Conservation (phyloP, 2,888 invertebrate species). For the Caenorhabditis zanzibari region DNA sequence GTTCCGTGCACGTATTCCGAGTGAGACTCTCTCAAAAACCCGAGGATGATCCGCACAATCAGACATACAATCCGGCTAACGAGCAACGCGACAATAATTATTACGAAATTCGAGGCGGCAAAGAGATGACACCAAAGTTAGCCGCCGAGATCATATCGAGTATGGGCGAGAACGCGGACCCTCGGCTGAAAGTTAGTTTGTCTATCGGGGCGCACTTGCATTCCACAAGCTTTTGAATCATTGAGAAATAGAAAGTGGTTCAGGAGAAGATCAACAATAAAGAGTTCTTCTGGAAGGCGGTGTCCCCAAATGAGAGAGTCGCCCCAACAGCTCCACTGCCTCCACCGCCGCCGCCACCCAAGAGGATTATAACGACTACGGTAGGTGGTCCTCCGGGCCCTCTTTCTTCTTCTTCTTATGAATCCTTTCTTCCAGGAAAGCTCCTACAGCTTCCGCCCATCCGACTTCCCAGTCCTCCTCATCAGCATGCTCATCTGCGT, state of each 20-base stretch:
- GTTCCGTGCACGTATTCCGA: conserved; percentile 63
- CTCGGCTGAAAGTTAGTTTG: conserved; percentile 52
- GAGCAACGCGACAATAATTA: conserved; percentile 57
- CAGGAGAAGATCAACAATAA: conserved; percentile 59
- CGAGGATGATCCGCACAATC: conserved; percentile 46
- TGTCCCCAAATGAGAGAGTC: conserved; percentile 18
- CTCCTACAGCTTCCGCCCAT: conserved; percentile 12
- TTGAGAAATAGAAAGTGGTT: neutral
- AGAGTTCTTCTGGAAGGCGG: conserved; percentile 62
- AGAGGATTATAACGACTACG: conserved; percentile 34
- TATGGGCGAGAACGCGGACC: conserved; percentile 56
- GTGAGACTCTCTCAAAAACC: conserved; percentile 60
- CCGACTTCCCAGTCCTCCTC: conserved; percentile 54
- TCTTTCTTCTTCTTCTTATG: too few relatives aligned
- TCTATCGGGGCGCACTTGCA: neutral
- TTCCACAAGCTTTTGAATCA: neutral
- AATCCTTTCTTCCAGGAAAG: conserved; percentile 8
- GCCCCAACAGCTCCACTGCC: conserved; percentile 29
- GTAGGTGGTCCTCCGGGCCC: neutral
- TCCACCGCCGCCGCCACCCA: conserved; percentile 32
- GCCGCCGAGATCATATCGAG: conserved; percentile 59
- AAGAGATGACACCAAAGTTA: conserved; percentile 56
- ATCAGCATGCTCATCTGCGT: conserved; percentile 58
- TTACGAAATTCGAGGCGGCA: conserved; percentile 59
- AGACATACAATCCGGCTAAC: conserved; percentile 16